Base-by-base conservation (phyloP, 2,888 invertebrate species). In the Biston betularia region DNA sequence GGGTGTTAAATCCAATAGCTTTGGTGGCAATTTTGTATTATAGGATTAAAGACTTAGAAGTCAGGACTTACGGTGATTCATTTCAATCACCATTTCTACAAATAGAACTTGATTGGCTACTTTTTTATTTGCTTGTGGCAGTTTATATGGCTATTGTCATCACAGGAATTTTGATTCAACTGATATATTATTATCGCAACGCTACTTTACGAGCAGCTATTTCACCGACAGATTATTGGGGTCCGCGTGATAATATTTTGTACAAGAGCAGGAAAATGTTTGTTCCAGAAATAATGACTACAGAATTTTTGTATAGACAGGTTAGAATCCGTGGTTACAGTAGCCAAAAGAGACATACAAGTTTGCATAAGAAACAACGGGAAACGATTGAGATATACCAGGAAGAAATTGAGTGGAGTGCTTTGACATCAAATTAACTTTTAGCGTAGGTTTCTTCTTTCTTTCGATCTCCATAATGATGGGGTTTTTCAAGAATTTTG, bases 261-360 rank as follows among this genome's bases (percentile, higher is more conserved):
- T 85, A 75, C 58, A 88, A 88, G 71, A 94, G 94, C 72, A 85
- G 94, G 72, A 87, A 85, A 73, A 91, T 94, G 90, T 94, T 94
- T 78, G 85, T 90, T 0, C 92, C 94, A 0, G 90, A 93, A 81
- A 89, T 93, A 73, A 94, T 94, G 94, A 94, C 93, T 0, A 85
- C 92, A 65, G 94, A 94, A 72, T 94, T 94, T 82, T 72, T 94
- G 50, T 94, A 94, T 66, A 80, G 93, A 59, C 94, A 93, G 85
- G 87, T 92, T 0, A 86, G 88, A 68, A 89, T 92, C 65, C 84
- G 85, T 45, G 90, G 90, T 0, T 90, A 89, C 73, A 78, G 74
- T 40, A 83, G 79, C 42, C 81, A 77, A 59, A 71, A 53, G 7
- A 68, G 68, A 54, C 6, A 33, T 49, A 54, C 57, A 48, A 69